Evolutionary conservation across 1,140 invertebrate genomes (phyloP).

Genomic region (Drosophila cardini): DNA sequence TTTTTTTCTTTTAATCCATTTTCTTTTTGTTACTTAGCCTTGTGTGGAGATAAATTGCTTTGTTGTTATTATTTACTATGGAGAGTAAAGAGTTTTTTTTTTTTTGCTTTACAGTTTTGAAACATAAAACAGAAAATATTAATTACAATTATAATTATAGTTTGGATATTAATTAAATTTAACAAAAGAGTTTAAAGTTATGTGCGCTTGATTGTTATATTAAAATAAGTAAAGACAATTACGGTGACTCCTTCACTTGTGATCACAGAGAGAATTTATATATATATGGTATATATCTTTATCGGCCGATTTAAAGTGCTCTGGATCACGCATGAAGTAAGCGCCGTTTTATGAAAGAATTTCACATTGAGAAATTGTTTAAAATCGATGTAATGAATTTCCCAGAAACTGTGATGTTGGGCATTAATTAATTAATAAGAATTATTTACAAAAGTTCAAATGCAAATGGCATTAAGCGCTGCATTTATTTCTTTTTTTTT

Average conservation of each 20-base stretch:
- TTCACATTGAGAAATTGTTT: constrained; percentile 43
- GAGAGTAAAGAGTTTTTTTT: constrained; percentile 76
- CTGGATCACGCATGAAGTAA: constrained; percentile 52
- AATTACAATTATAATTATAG: constrained; percentile 45
- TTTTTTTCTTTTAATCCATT: constrained; percentile 20
- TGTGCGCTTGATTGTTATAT: constrained; percentile 55
- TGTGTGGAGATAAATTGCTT: constrained; percentile 77
- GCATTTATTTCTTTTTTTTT: constrained; percentile 15
- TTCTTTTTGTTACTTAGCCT: constrained; percentile 70
- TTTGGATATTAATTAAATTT: constrained; percentile 19
- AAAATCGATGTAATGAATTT: constrained; percentile 28
- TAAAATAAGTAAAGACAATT: constrained; percentile 35
- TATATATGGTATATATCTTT: not conserved
- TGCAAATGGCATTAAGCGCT: constrained; percentile 56
- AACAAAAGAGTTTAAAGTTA: constrained; percentile 44
- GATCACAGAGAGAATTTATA: constrained; percentile 34
- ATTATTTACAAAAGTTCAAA: constrained; percentile 64
- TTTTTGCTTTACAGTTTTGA: constrained; percentile 52
- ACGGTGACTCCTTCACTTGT: constrained; percentile 43
- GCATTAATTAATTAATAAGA: constrained; percentile 32
- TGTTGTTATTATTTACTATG: constrained; percentile 65
- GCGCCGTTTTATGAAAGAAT: constrained; percentile 42
- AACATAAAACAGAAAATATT: constrained; percentile 45
- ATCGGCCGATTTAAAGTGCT: not conserved
- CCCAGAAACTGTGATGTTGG: constrained; percentile 29